These are phyloP conservation scores for Pomatostomus ruficeps DNA, from an alignment of 2,113 vertebrate species.

Conservation along the genomic window DNA sequence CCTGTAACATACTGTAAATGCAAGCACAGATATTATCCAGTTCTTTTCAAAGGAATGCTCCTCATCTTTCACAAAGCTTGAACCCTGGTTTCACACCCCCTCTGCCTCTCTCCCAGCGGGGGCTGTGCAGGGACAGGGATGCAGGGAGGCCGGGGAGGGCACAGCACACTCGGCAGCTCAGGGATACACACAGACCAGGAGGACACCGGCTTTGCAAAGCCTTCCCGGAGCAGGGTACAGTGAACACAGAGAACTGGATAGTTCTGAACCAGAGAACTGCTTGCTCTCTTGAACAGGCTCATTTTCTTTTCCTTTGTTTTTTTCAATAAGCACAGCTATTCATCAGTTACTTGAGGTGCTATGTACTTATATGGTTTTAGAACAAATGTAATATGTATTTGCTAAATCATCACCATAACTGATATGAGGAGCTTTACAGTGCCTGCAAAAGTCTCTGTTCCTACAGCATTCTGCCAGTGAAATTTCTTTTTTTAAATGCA, in stretches of 20 bases:
- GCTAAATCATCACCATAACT: not conserved
- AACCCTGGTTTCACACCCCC: not conserved
- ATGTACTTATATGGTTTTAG: not conserved
- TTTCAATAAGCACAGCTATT: not conserved
- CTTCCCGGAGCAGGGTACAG: rapidly evolving
- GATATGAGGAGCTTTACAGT: not conserved
- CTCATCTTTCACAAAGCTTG: not conserved
- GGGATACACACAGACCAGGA: rapidly evolving
- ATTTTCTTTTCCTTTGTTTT: not conserved
- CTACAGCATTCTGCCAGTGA: not conserved
- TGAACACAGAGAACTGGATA: not conserved
- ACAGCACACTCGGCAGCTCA: not conserved
- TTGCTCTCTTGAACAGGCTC: not conserved
- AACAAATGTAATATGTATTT: not conserved
- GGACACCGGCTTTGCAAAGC: not conserved
- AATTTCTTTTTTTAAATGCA: not conserved
- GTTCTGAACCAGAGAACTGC: not conserved
- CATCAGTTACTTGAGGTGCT: not conserved
- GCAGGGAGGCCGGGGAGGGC: not conserved
- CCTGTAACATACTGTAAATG: not conserved
- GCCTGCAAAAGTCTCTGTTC: not conserved
- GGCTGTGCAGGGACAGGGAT: not conserved
- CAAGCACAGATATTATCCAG: not conserved
- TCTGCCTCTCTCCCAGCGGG: not conserved
- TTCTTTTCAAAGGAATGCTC: not conserved